Evolutionary conservation across 2,888 invertebrate species (phyloP), one percentile per base, ranked within the genome.

Genomic region (Callyntrura guangdongensis): DNA sequence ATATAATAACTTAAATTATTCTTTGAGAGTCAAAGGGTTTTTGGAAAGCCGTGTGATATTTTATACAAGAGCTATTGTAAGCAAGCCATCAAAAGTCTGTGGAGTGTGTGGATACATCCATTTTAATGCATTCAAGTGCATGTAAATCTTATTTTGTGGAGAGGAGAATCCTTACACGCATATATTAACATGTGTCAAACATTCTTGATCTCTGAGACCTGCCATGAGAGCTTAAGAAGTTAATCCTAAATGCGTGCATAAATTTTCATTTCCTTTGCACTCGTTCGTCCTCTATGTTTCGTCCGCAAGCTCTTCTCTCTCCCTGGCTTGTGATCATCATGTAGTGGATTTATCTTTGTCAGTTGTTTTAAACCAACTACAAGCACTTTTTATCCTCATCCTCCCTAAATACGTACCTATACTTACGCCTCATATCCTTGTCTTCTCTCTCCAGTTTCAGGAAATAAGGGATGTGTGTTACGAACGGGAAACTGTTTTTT

Each of bases 241-340:
- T 92, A 92, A 92, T 92, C 92, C 91, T 83, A 49, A 86, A 91
- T 92, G 92, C 92, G 92, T 92, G 92, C 92, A 89, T 89, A 89
- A 92, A 92, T 91, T 91, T 89, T 87, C 89, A 84, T 90, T 90
- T 86, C 85, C 85, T 90, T 64, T 53, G 47, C 56, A 17, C 45
- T 49, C 77, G 14, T 9, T 5, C 36, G 9, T 67, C 9, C 83
- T 59, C 36, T 25, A 17, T 2, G 45, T 27, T 53, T 25, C 5
- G 27, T 74, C 69, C 72, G 12, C 56, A 64, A n/a, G 49, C 64
- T 69, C 53, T 36, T 36, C 36, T 36, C 36, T 36, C 36, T 6
- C 36, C 6, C 36, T 69, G 25, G 47, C 45, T 6, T 72, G 20
- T 59, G 36, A 69, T 77, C 59, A 22, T 83, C 74, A 59, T 47